These are phyloP conservation scores for Vandiemenella viatica DNA, from an alignment of 2,888 invertebrate genomes.

Conservation along the genomic window DNA sequence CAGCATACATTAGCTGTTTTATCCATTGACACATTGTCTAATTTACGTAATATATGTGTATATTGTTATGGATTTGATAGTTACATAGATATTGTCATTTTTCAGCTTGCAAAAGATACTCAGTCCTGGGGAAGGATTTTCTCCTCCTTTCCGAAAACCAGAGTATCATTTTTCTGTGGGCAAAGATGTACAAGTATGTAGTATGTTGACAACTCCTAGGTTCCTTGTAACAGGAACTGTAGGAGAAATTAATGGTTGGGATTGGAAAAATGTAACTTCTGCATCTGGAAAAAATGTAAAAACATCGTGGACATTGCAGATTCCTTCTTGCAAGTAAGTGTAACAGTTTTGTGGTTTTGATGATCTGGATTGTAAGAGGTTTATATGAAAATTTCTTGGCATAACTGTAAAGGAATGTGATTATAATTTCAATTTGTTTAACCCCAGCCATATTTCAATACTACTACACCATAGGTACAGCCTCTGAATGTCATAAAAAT, in stretches of 20 bases:
- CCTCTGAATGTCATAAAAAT: too few species aligned
- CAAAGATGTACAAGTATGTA: slow-evolving; percentile 49
- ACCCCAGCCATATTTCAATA: too few species aligned
- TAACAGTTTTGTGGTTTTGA: too few species aligned
- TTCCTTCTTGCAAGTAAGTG: slow-evolving; percentile 38
- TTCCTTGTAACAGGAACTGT: slow-evolving; percentile 59
- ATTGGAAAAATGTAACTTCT: slow-evolving; percentile 52
- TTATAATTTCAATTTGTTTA: too few species aligned
- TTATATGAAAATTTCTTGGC: too few species aligned
- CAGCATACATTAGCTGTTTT: background rate
- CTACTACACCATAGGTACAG: too few species aligned
- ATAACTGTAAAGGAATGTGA: too few species aligned
- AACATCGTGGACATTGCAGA: slow-evolving; percentile 50
- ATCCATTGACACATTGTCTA: background rate
- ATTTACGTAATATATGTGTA: background rate
- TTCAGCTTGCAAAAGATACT: slow-evolving; percentile 46
- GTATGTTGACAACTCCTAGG: slow-evolving; percentile 46
- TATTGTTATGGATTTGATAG: background rate
- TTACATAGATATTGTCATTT: slow-evolving; percentile 22
- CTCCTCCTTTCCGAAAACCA: slow-evolving; percentile 42
- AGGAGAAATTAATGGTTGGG: slow-evolving; percentile 61
- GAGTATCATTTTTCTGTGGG: slow-evolving; percentile 45
- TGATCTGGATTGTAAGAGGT: too few species aligned
- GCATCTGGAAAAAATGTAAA: slow-evolving; percentile 36
- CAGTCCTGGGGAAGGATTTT: slow-evolving; percentile 39